These are phyloP conservation scores for Kryptolebias marmoratus DNA, from an alignment of 2,113 vertebrate species.

Conservation along the genomic window DNA sequence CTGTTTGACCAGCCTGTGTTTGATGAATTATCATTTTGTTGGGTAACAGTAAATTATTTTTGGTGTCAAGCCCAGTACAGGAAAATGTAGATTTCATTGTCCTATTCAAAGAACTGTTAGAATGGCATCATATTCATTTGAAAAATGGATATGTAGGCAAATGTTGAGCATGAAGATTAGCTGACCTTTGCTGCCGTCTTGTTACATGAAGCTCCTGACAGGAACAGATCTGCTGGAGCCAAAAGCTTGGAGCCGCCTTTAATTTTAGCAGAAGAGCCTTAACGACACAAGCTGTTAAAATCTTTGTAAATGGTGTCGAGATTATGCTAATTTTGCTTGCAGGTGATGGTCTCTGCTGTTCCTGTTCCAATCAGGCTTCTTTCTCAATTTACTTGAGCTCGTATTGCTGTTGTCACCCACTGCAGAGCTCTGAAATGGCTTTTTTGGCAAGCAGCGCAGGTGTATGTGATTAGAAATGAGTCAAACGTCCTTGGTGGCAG, in stretches of 20 bases:
- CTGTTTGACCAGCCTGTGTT: too few relatives aligned
- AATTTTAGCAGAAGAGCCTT: slow-evolving; percentile 59
- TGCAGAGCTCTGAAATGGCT: slow-evolving; percentile 56
- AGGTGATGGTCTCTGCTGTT: slow-evolving; percentile 64
- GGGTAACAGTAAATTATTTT: neutral
- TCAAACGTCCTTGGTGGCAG: slow-evolving; percentile 60
- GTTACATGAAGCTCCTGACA: slow-evolving; percentile 40
- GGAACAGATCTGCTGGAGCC: slow-evolving; percentile 39
- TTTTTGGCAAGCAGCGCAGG: slow-evolving; percentile 60
- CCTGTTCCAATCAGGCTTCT: slow-evolving; percentile 44
- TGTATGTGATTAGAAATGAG: slow-evolving; percentile 47
- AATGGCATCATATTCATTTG: neutral
- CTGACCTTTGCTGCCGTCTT: slow-evolving; percentile 22
- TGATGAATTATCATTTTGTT: too few relatives aligned
- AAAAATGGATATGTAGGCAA: neutral
- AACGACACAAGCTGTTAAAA: slow-evolving; percentile 68
- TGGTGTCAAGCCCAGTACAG: neutral
- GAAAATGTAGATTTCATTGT: neutral
- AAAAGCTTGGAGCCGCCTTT: slow-evolving; percentile 62
- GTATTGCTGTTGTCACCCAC: slow-evolving; percentile 54
- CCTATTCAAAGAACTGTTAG: slow-evolving; percentile 7
- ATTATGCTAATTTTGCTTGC: slow-evolving; percentile 68
- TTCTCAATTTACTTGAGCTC: slow-evolving; percentile 49
- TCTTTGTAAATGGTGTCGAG: slow-evolving; percentile 63
- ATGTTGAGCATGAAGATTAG: slow-evolving; percentile 6